A percentile compares a stretch with the other conserved stretches of the same genome.
Conservation (phyloP, 2,113 vertebrate genomes). For the Accipiter cooperii region DNA sequence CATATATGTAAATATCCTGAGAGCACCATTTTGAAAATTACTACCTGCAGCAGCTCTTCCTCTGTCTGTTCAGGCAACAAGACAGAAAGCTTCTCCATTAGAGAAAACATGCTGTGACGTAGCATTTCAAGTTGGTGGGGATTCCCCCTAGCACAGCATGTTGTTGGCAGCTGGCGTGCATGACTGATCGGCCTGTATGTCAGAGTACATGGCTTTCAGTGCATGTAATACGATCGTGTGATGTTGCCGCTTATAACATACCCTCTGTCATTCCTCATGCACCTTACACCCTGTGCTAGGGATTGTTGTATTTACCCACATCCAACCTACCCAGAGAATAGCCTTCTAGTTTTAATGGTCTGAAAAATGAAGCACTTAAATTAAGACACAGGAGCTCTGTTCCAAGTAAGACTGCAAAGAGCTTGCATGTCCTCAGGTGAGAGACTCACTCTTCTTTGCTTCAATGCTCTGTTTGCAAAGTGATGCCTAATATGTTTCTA, state of each 20-base stretch:
- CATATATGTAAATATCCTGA: not conserved
- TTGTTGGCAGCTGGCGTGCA: not conserved
- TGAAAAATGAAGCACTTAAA: not conserved
- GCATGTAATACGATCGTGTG: accelerated
- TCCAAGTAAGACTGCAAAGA: not conserved
- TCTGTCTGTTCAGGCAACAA: not conserved
- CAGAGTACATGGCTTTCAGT: not conserved
- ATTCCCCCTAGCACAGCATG: not conserved
- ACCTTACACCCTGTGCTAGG: not conserved
- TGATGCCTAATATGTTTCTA: not conserved
- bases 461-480: not conserved
- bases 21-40: not conserved
- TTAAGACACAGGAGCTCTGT: not conserved
- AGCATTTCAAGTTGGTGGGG: not conserved
- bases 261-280: accelerated
- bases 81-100: not conserved
- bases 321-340: not conserved
- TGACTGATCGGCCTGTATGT: not conserved
- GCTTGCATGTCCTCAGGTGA: accelerated
- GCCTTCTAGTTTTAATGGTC: not conserved
- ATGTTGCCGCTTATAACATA: not conserved
- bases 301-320: not conserved
- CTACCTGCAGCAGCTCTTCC: not conserved
- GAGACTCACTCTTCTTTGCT: not conserved
- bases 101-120: not conserved